These are phyloP conservation scores for Glossosoma conforme DNA, from an alignment of 1,140 invertebrate species.

Conservation along the genomic window DNA sequence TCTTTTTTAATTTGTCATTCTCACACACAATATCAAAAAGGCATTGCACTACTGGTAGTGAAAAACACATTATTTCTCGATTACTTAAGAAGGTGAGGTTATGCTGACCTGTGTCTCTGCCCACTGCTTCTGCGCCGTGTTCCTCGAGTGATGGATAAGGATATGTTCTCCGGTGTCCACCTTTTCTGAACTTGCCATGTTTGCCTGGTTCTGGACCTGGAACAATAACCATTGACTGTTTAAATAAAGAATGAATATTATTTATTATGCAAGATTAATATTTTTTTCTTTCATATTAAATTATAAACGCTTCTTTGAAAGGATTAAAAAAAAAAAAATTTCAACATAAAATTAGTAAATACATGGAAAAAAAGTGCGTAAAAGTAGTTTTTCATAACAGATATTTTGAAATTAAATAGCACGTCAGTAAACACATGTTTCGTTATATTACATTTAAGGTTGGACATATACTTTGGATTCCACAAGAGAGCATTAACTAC, in stretches of 20 bases:
- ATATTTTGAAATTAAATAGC: no score
- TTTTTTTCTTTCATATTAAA: background rate
- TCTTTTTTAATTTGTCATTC: background rate
- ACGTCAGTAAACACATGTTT: no score
- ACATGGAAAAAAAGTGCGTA: no score
- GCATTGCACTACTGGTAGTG: background rate
- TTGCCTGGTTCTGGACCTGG: conserved; percentile 67
- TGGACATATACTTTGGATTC: no score
- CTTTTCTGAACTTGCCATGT: conserved; percentile 89
- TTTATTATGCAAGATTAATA: background rate
- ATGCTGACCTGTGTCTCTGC: conserved; percentile 97
- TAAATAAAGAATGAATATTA: no score
- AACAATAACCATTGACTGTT: conserved; percentile 1
- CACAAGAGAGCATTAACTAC: no score
- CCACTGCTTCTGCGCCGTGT: conserved; percentile 99
- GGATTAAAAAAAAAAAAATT: no score
- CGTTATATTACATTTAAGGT: no score
- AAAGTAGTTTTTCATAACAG: no score
- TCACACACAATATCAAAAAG: background rate
- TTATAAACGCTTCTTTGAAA: background rate
- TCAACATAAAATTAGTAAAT: no score
- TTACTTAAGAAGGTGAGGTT: no score
- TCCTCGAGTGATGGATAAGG: conserved; percentile 96
- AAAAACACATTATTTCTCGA: background rate
- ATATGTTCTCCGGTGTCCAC: conserved; percentile 91